Conservation (phyloP, 1,140 invertebrate species). For the Rhizoglyphus robini region DNA sequence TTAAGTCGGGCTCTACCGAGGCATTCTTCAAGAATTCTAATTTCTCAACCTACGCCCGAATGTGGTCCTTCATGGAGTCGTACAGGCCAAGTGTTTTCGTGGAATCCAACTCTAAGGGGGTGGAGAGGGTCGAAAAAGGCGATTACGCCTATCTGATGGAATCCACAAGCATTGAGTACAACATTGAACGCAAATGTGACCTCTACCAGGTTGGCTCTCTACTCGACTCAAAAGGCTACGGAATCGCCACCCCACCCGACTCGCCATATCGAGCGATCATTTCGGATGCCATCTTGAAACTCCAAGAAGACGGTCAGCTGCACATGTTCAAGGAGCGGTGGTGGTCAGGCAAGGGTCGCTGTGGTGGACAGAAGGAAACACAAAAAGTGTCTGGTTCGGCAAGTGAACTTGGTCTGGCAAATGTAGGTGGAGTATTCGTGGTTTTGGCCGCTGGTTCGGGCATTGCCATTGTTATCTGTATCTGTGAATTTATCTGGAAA, state of each 20-base stretch:
- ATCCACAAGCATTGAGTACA: conserved; percentile 62
- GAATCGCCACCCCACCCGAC: conserved; percentile 34
- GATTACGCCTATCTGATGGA: conserved; percentile 82
- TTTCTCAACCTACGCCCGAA: conserved; percentile 61
- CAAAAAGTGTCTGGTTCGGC: conserved; percentile 28
- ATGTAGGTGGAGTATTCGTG: conserved; percentile 39
- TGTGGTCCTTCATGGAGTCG: conserved; percentile 73
- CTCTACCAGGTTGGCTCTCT: conserved; percentile 57
- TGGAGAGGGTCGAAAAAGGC: conserved; percentile 57
- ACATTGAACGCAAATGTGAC: conserved; percentile 55
- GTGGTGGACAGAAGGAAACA: conserved; percentile 27
- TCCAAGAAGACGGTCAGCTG: conserved; percentile 38
- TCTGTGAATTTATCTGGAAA: conserved; percentile 32
- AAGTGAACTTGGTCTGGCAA: conserved; percentile 33
- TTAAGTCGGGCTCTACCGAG: conserved; percentile 38
- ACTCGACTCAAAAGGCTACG: conserved; percentile 45
- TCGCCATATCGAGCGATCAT: conserved; percentile 38
- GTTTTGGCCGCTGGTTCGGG: conserved; percentile 33
- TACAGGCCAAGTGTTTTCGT: conserved; percentile 66
- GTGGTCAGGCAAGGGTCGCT: conserved; percentile 27
- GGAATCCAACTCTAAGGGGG: conserved; percentile 62
- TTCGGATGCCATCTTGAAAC: conserved; percentile 37
- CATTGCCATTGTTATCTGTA: conserved; percentile 29
- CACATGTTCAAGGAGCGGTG: conserved; percentile 35
- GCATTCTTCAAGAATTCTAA: conserved; percentile 57